Conservation (phyloP, 2,113 vertebrate genomes). For the Columba livia region DNA sequence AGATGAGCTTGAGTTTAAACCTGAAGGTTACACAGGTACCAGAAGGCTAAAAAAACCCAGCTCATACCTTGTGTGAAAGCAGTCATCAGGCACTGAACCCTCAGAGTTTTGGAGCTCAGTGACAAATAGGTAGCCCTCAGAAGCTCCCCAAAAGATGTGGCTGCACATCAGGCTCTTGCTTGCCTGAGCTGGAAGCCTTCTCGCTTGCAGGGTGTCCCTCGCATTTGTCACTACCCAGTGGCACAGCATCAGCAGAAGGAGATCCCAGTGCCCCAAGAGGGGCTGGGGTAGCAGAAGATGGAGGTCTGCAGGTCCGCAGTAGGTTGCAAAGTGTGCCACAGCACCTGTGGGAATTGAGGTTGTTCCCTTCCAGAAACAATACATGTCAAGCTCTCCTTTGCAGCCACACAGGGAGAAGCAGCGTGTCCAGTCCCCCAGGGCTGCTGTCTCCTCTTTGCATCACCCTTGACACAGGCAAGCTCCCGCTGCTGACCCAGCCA, state of each 20-base stretch:
- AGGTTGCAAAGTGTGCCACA: not conserved
- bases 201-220: not conserved
- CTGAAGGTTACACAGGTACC: not conserved
- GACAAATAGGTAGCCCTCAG: not conserved
- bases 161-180: not conserved
- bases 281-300: not conserved
- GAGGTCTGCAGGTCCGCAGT: not conserved
- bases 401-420: not conserved
- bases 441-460: not conserved
- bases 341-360: fast-evolving
- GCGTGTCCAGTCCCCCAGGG: too few species aligned
- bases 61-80: not conserved
- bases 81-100: not conserved
- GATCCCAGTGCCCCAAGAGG: too few species aligned
- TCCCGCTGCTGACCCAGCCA: not conserved
- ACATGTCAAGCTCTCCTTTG: not conserved
- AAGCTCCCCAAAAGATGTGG: not conserved
- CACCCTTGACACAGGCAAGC: not conserved
- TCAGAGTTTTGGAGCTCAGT: not conserved
- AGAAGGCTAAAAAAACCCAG: not conserved
- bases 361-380: not conserved
- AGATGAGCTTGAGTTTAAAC: not conserved
- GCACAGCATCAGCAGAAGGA: not conserved
- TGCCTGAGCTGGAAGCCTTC: not conserved
- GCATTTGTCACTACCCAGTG: fast-evolving